A percentile compares a stretch with the other conserved stretches of the same genome.
Conservation (phyloP, 1,140 invertebrate genomes). For the Camponotus floridanus region DNA sequence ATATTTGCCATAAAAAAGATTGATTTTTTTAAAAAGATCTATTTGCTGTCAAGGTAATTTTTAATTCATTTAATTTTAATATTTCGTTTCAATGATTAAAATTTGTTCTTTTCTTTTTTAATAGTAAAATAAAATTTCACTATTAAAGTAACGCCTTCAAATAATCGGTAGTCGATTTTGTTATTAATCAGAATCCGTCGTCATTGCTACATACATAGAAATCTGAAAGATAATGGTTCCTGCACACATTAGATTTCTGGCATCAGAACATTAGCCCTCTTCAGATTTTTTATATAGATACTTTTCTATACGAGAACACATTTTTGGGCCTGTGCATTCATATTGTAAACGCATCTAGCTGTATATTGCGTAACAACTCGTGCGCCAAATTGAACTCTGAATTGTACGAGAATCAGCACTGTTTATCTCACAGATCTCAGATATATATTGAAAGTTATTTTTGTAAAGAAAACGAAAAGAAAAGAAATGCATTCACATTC, state of each 20-base stretch:
- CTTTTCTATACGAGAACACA: conserved; percentile 51
- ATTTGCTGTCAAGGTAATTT: too few species aligned
- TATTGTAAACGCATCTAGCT: conserved; percentile 55
- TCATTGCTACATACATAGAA: conserved; percentile 38
- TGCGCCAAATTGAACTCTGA: conserved; percentile 68
- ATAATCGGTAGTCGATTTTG: conserved; percentile 22
- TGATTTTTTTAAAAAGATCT: too few species aligned
- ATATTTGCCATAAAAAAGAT: background rate
- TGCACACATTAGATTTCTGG: conserved; percentile 44
- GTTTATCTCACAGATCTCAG: conserved; percentile 77
- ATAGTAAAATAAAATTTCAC: background rate
- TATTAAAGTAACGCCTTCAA: conserved; percentile 47
- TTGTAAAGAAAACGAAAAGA: conserved; percentile 75
- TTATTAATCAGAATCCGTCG: conserved; percentile 18
- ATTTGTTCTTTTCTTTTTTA: background rate
- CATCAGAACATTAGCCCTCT: conserved; percentile 38
- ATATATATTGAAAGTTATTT: conserved; percentile 80
- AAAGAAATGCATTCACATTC: conserved; percentile 79
- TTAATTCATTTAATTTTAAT: background rate
- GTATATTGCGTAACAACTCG: conserved; percentile 57
- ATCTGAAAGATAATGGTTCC: conserved; percentile 40
- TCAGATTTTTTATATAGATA: conserved; percentile 57
- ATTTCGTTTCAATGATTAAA: background rate
- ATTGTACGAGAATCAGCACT: conserved; percentile 71
- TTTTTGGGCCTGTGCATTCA: conserved; percentile 51